Evolutionary conservation across 2,797 vertebrate species (phyloP).

Genomic region (Rhynchonycteris naso): DNA sequence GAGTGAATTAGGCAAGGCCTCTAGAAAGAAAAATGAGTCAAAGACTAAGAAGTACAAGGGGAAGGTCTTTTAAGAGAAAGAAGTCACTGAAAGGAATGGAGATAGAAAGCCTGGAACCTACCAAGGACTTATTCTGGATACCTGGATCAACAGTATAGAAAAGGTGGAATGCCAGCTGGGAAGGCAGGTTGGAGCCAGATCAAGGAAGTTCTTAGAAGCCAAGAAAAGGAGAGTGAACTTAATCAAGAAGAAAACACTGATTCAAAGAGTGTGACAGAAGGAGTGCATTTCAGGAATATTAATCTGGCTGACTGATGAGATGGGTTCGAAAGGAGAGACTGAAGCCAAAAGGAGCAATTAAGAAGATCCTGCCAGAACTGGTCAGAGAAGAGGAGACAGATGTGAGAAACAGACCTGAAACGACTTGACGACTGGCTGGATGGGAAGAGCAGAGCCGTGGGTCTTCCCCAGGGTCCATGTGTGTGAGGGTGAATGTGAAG

Average conservation of each 20-base stretch:
- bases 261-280: constrained; percentile 10
- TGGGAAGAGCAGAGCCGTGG: not conserved
- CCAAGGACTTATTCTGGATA: not conserved
- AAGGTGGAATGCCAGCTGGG: not conserved
- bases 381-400: constrained; percentile 30
- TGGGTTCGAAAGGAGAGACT: constrained; percentile 26
- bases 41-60: not conserved
- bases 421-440: not conserved
- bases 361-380: constrained; percentile 24
- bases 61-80: not conserved
- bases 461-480: not conserved
- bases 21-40: constrained; percentile 12
- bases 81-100: not conserved
- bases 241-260: not conserved
- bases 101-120: not conserved
- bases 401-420: constrained; percentile 54
- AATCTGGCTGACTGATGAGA: constrained; percentile 44
- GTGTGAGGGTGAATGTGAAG: not conserved
- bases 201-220: not conserved
- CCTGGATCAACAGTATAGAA: not conserved
- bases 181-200: not conserved
- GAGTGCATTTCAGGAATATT: constrained; percentile 64
- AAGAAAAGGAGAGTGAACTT: not conserved
- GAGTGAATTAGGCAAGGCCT: not conserved
- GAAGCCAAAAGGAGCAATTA: constrained; percentile 57